Evolutionary conservation across 2,113 vertebrate genomes (phyloP).

Genomic region (Pluvialis apricaria): DNA sequence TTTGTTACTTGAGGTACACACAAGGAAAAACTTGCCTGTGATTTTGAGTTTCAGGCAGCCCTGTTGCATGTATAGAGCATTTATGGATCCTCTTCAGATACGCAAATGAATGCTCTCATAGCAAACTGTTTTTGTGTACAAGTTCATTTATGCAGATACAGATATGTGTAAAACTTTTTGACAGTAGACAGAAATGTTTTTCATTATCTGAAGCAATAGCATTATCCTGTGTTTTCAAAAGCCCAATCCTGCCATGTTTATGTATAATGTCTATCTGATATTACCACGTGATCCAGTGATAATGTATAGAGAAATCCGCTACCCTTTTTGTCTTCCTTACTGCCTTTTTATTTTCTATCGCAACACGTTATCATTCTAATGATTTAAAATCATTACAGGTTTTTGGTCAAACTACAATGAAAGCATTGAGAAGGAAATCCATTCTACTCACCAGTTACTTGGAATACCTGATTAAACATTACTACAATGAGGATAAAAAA

Average conservation of each 20-base stretch:
- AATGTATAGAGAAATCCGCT: not conserved
- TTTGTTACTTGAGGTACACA: not conserved
- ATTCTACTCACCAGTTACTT: constrained; percentile 90
- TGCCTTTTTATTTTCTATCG: not conserved
- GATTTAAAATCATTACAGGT: constrained; percentile 70
- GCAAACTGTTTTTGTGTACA: not conserved
- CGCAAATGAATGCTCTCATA: not conserved
- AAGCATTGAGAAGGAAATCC: constrained; percentile 87
- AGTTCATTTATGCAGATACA: not conserved
- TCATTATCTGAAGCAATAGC: not conserved
- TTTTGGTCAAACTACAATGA: constrained; percentile 84
- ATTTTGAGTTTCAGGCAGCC: not conserved
- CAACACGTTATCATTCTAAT: not conserved
- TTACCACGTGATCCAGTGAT: not conserved
- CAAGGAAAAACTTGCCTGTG: not conserved
- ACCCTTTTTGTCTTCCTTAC: not conserved
- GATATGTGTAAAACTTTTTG: not conserved
- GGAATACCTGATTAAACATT: constrained; percentile 84
- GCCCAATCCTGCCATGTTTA: not conserved
- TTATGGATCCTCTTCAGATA: not conserved
- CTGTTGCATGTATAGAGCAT: fast-evolving
- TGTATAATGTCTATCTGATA: not conserved
- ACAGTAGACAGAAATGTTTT: not conserved
- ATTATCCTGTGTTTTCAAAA: not conserved
- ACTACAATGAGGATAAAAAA: constrained; percentile 65